These are phyloP conservation scores for Siniperca undulata DNA, from an alignment of 2,797 vertebrate genomes.

Conservation along the genomic window DNA sequence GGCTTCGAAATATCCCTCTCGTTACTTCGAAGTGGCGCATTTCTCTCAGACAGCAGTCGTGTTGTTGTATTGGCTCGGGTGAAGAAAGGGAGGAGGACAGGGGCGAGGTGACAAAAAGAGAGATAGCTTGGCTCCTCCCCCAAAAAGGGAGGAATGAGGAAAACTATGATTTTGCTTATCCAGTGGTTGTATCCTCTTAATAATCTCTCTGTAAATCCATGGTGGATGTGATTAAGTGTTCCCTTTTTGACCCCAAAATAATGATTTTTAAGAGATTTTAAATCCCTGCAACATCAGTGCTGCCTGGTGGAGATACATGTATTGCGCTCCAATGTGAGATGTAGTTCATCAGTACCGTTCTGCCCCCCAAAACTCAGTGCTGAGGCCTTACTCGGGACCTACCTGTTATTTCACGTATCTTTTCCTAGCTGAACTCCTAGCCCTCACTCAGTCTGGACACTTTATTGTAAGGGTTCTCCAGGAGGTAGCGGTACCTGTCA, in stretches of 20 bases:
- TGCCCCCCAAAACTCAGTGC: conserved; percentile 48
- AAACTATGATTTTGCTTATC: conserved; percentile 62
- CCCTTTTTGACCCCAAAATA: conserved; percentile 62
- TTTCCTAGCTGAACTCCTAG: conserved; percentile 44
- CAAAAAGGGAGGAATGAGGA: conserved; percentile 51
- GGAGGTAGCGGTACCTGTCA: conserved; percentile 90
- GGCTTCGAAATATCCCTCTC: conserved; percentile 29
- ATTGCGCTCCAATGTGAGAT: conserved; percentile 40
- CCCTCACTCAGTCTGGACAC: conserved; percentile 65
- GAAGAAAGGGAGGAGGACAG: conserved; percentile 28
- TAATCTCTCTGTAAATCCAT: conserved; percentile 25
- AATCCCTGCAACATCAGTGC: conserved; percentile 66
- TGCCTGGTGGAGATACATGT: conserved; percentile 57
- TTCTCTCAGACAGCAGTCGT: conserved; percentile 43
- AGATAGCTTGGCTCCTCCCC: conserved; percentile 36
- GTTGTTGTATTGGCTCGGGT: conserved; percentile 33
- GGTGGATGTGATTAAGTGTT: conserved; percentile 52
- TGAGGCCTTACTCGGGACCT: conserved; percentile 44
- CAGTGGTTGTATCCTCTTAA: conserved; percentile 75
- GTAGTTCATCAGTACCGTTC: conserved; percentile 50
- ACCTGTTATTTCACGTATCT: conserved; percentile 1
- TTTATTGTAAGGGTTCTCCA: conserved; percentile 94
- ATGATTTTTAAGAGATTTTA: conserved; percentile 51
- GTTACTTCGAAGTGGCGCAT: conserved; percentile 5
- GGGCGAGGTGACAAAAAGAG: conserved; percentile 31